A percentile compares a stretch with the other conserved stretches of the same genome.
Conservation (phyloP, 2,113 vertebrate species). For the Sinocyclocheilus maitianheensis region DNA sequence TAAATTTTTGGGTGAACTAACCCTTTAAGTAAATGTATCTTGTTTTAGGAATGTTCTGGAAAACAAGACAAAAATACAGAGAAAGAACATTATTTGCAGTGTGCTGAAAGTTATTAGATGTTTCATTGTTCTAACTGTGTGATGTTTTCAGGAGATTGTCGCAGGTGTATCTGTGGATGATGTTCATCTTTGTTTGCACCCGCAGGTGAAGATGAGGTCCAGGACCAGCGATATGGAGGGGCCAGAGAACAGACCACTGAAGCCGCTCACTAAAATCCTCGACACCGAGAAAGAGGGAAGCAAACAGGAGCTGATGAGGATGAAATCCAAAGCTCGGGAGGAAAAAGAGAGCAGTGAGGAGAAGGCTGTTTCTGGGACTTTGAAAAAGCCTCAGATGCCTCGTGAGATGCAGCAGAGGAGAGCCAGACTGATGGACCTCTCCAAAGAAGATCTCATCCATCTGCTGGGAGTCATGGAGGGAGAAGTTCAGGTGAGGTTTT, state of each 20-base stretch:
- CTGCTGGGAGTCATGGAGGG: slow-evolving; percentile 97
- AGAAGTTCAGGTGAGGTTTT: slow-evolving; percentile 88
- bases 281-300: slow-evolving; percentile 62
- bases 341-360: slow-evolving; percentile 71
- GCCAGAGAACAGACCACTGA: slow-evolving; percentile 76
- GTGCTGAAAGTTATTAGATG: neutral
- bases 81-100: no score
- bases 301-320: slow-evolving; percentile 55
- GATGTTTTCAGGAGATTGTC: neutral
- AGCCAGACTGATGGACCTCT: slow-evolving; percentile 77
- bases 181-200: slow-evolving; percentile 49
- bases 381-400: slow-evolving; percentile 76
- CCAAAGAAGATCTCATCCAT: slow-evolving; percentile 87
- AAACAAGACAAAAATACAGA: no score
- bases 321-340: slow-evolving; percentile 57
- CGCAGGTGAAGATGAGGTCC: slow-evolving; percentile 88
- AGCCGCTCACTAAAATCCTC: slow-evolving; percentile 72
- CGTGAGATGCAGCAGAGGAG: slow-evolving; percentile 69
- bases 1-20: no score
- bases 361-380: slow-evolving; percentile 73
- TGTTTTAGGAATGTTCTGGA: no score
- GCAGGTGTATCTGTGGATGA: neutral
- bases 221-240: slow-evolving; percentile 83
- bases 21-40: no score
- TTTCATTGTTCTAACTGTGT: neutral